These are phyloP conservation scores for Mohoua ochrocephala DNA, from an alignment of 2,113 vertebrate genomes.

Conservation along the genomic window DNA sequence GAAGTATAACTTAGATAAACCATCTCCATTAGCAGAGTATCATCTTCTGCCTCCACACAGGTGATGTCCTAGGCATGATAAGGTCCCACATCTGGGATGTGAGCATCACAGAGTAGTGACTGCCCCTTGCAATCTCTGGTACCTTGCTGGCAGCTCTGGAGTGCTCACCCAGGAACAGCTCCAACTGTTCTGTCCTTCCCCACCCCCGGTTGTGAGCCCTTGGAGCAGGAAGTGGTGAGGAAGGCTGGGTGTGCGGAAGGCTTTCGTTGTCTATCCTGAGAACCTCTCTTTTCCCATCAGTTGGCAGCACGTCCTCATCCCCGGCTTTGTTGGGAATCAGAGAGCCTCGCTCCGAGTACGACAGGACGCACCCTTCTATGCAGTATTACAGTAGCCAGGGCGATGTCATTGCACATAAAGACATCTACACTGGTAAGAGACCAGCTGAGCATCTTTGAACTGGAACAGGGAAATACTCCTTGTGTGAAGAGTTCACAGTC, in stretches of 20 bases:
- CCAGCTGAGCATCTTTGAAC: not conserved
- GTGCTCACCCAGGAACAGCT: not conserved
- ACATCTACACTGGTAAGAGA: constrained; percentile 86
- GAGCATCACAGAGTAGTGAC: not conserved
- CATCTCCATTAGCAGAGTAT: not conserved
- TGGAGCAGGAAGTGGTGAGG: not conserved
- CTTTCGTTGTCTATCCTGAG: not conserved
- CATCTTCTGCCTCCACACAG: not conserved
- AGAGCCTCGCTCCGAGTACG: constrained; percentile 89
- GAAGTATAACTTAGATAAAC: not conserved
- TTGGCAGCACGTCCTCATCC: constrained; percentile 93
- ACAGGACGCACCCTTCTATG: constrained; percentile 90
- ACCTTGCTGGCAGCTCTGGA: not conserved
- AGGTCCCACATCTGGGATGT: not conserved
- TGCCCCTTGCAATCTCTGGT: not conserved
- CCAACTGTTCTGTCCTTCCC: not conserved
- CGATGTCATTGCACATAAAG: constrained; percentile 85
- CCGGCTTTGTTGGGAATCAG: constrained; percentile 90
- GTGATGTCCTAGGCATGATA: not conserved
- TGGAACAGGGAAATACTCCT: not conserved
- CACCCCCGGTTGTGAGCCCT: not conserved
- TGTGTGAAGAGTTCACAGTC: not conserved
- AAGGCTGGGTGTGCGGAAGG: not conserved
- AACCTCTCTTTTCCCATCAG: constrained; percentile 61
- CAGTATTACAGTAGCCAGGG: constrained; percentile 96